Evolutionary conservation across 2,113 vertebrate species (phyloP).

Genomic region (Coptodon bakossiorum): DNA sequence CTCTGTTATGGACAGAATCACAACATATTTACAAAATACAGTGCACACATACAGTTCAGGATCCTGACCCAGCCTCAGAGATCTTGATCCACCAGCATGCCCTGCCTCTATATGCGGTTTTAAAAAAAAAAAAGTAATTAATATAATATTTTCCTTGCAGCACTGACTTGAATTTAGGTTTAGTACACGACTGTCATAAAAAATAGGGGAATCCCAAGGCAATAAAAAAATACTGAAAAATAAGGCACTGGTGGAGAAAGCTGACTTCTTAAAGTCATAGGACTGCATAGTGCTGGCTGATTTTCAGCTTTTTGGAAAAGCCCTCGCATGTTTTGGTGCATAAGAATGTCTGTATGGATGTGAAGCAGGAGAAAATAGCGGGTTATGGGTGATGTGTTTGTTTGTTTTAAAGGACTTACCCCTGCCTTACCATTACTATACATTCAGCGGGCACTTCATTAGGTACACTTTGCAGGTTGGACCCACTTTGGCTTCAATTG

Average conservation of each 20-base stretch:
- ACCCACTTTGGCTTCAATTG: background rate
- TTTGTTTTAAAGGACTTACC: background rate
- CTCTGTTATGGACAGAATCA: background rate
- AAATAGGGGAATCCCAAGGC: background rate
- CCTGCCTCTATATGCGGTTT: background rate
- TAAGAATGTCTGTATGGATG: background rate
- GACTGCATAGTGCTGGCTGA: background rate
- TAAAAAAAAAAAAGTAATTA: background rate
- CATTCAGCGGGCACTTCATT: background rate
- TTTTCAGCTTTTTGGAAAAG: background rate
- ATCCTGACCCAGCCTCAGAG: background rate
- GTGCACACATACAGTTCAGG: background rate
- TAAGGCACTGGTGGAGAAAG: background rate
- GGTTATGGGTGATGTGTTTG: background rate
- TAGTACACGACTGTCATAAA: background rate
- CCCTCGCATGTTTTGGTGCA: background rate
- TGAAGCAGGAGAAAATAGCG: background rate
- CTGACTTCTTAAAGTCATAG: background rate
- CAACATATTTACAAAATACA: background rate
- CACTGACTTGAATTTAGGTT: background rate
- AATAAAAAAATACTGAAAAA: background rate
- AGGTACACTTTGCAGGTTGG: background rate
- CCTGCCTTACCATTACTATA: background rate
- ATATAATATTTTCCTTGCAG: background rate
- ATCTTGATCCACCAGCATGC: background rate